Evolutionary conservation across 2,888 invertebrate species (phyloP).

Genomic region (Spodoptera picta): DNA sequence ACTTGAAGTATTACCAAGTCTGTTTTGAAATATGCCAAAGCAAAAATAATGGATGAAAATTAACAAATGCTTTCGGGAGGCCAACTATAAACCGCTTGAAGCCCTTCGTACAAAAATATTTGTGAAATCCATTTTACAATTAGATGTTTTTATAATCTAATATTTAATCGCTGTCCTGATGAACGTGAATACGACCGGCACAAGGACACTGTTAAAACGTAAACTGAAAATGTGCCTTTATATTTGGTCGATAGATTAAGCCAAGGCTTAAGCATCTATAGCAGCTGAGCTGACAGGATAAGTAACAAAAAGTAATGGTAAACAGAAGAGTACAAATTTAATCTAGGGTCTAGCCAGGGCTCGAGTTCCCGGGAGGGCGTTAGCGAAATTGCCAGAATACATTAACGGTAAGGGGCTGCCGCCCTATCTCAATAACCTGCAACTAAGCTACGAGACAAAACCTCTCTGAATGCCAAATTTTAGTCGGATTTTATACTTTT

Average conservation of each 20-base stretch:
- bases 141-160: slow-evolving; percentile 20
- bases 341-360: slow-evolving; percentile 75
- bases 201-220: slow-evolving; percentile 14
- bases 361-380: slow-evolving; percentile 68
- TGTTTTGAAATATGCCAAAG: no score
- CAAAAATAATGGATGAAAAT: slow-evolving; percentile 6
- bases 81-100: not conserved
- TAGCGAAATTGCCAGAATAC: slow-evolving; percentile 83
- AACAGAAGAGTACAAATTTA: slow-evolving; percentile 80
- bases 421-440: slow-evolving; percentile 82
- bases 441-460: slow-evolving; percentile 73
- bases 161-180: slow-evolving; percentile 32
- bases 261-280: slow-evolving; percentile 43
- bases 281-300: slow-evolving; percentile 59
- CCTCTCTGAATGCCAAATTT: slow-evolving; percentile 69
- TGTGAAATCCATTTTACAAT: slow-evolving; percentile 16
- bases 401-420: slow-evolving; percentile 76
- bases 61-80: not conserved
- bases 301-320: slow-evolving; percentile 73
- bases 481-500: slow-evolving; percentile 41
- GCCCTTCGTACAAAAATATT: slow-evolving; percentile 25
- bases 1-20: slow-evolving; percentile 18
- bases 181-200: slow-evolving; percentile 16
- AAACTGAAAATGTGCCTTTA: slow-evolving; percentile 21
- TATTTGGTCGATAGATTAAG: slow-evolving; percentile 44